Conservation (phyloP, 2,797 vertebrate genomes). For the Ctenochaetus hawaiiensis region DNA sequence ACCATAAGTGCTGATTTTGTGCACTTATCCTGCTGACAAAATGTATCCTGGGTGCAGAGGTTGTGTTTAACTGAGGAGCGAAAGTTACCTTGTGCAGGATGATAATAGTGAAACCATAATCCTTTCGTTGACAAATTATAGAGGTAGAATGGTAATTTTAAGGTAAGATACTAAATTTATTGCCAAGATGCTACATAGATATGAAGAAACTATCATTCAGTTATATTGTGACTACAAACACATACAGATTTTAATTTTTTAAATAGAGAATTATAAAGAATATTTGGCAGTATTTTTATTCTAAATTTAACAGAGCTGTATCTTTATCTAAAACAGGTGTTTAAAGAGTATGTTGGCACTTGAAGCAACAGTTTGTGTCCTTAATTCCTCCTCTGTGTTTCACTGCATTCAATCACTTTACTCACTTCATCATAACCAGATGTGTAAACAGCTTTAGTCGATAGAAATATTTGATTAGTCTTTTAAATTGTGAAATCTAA, state of each 20-base stretch:
- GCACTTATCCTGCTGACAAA: neutral
- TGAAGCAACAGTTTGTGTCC: constrained; percentile 13
- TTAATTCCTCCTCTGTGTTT: neutral
- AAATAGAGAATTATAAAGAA: neutral
- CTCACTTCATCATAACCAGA: neutral
- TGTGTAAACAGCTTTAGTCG: neutral
- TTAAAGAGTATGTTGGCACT: neutral
- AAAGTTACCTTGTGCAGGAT: neutral
- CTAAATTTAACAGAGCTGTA: neutral
- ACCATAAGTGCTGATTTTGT: neutral
- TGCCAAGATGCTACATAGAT: neutral
- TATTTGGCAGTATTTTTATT: neutral
- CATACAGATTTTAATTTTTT: neutral
- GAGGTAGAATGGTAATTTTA: neutral
- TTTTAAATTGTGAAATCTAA: neutral
- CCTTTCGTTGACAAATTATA: neutral
- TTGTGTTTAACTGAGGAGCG: neutral
- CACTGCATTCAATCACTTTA: neutral
- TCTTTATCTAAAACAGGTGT: neutral
- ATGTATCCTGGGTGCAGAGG: neutral
- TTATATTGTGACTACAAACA: neutral
- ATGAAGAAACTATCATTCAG: neutral
- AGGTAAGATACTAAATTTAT: neutral
- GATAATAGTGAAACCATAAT: neutral
- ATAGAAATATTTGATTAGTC: neutral